These are phyloP conservation scores for Percina caprodes DNA, from an alignment of 2,113 vertebrate species.

Conservation along the genomic window DNA sequence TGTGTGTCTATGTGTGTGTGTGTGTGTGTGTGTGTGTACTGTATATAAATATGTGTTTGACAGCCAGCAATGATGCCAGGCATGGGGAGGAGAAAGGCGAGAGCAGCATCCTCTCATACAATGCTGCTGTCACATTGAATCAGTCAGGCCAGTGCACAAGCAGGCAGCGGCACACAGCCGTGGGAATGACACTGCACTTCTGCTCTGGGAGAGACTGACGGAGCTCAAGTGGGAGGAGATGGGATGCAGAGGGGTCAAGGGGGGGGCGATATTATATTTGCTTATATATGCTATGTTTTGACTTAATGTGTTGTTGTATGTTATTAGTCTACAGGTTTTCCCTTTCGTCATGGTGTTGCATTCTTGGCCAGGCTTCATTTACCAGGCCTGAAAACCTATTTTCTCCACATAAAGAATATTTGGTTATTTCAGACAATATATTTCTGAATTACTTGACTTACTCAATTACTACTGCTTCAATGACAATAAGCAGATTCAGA, in stretches of 20 bases:
- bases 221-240: neutral
- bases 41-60: slow-evolving; percentile 54
- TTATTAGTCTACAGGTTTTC: slow-evolving; percentile 9
- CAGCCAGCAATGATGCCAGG: slow-evolving; percentile 66
- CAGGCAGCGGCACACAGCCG: slow-evolving; percentile 57
- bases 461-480: neutral
- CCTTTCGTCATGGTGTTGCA: neutral
- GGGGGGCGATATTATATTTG: neutral
- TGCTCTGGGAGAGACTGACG: slow-evolving; percentile 48
- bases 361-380: neutral
- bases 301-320: slow-evolving; percentile 21
- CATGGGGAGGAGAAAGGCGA: slow-evolving; percentile 48
- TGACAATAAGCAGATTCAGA: neutral
- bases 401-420: neutral
- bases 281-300: slow-evolving; percentile 24
- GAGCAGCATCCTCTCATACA: slow-evolving; percentile 66
- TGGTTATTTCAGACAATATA: too few species aligned
- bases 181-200: slow-evolving; percentile 76
- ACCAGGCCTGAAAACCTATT: neutral
- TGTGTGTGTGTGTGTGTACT: neutral
- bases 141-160: slow-evolving; percentile 66
- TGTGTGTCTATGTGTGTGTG: slow-evolving; percentile 5
- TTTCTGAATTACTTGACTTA: too few species aligned
- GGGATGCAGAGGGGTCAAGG: slow-evolving; percentile 4
- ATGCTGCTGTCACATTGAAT: slow-evolving; percentile 80